Conservation (phyloP, 92 coral and sea anemone species). For the Galaxea fascicularis region DNA sequence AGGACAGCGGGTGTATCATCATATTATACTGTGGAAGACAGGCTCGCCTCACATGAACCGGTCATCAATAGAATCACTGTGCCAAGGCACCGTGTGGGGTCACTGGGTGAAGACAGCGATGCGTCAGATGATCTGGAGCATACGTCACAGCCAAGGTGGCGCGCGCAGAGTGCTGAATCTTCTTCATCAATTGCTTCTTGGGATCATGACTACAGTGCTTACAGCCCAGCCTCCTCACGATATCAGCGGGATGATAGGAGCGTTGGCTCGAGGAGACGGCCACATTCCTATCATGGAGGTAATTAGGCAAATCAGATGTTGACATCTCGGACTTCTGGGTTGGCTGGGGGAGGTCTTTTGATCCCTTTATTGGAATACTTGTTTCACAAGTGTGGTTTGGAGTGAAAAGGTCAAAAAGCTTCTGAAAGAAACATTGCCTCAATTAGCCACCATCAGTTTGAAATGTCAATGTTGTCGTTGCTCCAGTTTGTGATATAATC, state of each 20-base stretch:
- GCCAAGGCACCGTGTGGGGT: constrained; percentile 60
- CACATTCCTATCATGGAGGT: constrained; percentile 83
- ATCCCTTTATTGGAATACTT: too few species aligned
- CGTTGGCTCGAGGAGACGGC: constrained; percentile 46
- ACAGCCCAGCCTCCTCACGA: constrained; percentile 7
- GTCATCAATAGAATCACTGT: constrained; percentile 6
- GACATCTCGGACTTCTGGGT: too few species aligned
- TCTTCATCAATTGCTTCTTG: constrained; percentile 64
- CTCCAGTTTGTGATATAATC: too few species aligned
- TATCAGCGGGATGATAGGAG: neutral
- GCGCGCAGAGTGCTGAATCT: constrained; percentile 66
- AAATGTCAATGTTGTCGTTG: too few species aligned
- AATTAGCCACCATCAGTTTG: too few species aligned
- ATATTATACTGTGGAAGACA: constrained; percentile 6
- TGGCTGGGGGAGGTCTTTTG: too few species aligned
- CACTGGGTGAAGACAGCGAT: constrained; percentile 70
- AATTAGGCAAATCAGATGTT: too few species aligned
- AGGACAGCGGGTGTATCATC: neutral
- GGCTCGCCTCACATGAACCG: constrained; percentile 20
- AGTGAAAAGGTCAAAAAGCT: too few species aligned
- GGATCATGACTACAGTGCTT: constrained; percentile 12
- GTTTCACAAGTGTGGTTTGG: too few species aligned
- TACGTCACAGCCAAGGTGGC: constrained; percentile 40
- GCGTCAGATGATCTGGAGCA: constrained; percentile 55
- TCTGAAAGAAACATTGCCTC: too few species aligned